These are phyloP conservation scores for Drosophila monieri DNA, from an alignment of 2,888 invertebrate genomes.

Conservation along the genomic window DNA sequence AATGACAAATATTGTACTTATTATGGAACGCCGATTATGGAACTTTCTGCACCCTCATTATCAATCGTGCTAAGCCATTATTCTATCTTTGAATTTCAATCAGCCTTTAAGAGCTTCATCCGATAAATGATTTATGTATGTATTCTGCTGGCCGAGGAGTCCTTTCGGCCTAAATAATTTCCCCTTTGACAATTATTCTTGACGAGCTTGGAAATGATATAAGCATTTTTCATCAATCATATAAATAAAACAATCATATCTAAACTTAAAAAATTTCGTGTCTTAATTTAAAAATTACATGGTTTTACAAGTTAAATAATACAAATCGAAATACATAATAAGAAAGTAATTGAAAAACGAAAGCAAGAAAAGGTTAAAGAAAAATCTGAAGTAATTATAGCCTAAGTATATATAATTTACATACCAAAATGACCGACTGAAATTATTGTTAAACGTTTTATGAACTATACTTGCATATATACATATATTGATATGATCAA, in stretches of 20 bases:
- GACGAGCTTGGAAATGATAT: constrained; percentile 24
- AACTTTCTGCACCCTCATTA: constrained; percentile 27
- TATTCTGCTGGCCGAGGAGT: constrained; percentile 15
- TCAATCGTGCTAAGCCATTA: background rate
- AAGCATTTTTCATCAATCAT: constrained; percentile 60
- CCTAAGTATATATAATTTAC: constrained; percentile 73
- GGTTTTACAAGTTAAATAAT: constrained; percentile 56
- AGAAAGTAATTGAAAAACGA: constrained; percentile 22
- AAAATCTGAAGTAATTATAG: constrained; percentile 57
- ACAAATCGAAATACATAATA: constrained; percentile 31
- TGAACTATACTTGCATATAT: constrained; percentile 76
- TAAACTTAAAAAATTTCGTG: constrained; percentile 70
- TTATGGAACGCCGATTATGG: constrained; percentile 43
- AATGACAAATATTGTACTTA: constrained; percentile 32
- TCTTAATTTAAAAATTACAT: constrained; percentile 69
- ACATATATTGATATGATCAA: constrained; percentile 79
- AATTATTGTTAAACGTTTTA: constrained; percentile 82
- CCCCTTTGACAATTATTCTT: background rate
- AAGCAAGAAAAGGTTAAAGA: constrained; percentile 37
- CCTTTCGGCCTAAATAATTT: background rate
- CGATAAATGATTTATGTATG: constrained; percentile 6
- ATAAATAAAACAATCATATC: constrained; percentile 71
- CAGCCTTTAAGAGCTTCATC: constrained; percentile 37
- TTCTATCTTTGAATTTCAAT: constrained; percentile 14
- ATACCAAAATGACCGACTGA: constrained; percentile 82